Evolutionary conservation across 2,888 invertebrate species (phyloP).

Genomic region (Tipula lateralis): DNA sequence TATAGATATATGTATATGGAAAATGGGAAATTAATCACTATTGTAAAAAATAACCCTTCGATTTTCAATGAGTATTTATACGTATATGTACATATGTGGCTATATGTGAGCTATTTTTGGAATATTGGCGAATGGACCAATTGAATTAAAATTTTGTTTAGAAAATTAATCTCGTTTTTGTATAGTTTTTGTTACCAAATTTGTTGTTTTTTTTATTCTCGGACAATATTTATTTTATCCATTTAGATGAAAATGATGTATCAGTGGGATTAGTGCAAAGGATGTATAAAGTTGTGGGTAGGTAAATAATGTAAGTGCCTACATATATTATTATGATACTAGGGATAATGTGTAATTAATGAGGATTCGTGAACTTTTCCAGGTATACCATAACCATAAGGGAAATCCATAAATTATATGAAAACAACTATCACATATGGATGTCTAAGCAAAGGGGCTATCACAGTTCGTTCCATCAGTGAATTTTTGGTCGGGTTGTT

Average conservation of each 20-base stretch:
- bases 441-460: no score
- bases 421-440: no score
- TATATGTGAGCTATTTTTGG: background rate
- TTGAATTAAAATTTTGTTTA: background rate
- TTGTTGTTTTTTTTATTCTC: no score
- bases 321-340: no score
- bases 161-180: background rate
- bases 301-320: no score
- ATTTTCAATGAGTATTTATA: background rate
- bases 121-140: background rate
- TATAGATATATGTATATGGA: background rate
- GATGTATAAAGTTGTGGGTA: no score
- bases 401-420: no score
- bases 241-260: background rate
- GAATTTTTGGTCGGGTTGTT: no score
- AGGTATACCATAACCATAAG: no score
- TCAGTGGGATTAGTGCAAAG: background rate
- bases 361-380: no score
- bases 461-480: no score
- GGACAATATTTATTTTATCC: background rate
- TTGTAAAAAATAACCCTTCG: background rate
- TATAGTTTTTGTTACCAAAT: background rate
- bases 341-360: no score
- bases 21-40: slow-evolving; percentile 1
- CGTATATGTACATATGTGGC: background rate